Percentiles rank a stretch among this genome's conserved stretches.
phyloP scores from a whole-genome alignment of 2,113 vertebrate genomes.

The Catharus fuscescens region DNA sequence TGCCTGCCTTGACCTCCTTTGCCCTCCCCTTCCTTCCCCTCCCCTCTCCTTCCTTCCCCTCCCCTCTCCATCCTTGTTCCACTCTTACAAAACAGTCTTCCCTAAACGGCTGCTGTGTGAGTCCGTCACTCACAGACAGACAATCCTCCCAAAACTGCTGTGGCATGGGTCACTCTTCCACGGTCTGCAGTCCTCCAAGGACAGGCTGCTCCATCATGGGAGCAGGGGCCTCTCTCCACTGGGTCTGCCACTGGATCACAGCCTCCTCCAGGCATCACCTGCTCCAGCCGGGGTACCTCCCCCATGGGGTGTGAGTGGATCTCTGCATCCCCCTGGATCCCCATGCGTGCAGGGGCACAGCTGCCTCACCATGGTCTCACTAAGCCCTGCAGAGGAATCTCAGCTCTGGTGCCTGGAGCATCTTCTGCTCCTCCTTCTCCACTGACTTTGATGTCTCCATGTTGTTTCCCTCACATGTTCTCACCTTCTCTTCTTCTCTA shows the following conservation, averaged over 20 bases:
- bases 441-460: not conserved
- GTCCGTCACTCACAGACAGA: too few species aligned
- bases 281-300: rapidly evolving
- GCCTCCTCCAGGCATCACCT: not conserved
- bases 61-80: not conserved
- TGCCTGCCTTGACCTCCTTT: too few species aligned
- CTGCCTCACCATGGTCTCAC: not conserved
- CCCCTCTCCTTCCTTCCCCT: too few species aligned
- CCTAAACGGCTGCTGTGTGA: not conserved
- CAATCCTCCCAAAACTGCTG: not conserved
- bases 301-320: not conserved
- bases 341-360: not conserved
- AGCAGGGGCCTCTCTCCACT: too few species aligned
- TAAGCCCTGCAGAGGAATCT: not conserved
- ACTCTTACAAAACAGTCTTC: not conserved
- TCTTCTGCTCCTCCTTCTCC: not conserved
- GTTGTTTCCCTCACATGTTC: too few species aligned
- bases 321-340: not conserved
- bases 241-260: not conserved
- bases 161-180: rapidly evolving
- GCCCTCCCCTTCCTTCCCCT: too few species aligned
- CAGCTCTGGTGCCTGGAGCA: rapidly evolving
- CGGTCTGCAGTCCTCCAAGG: rapidly evolving
- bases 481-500: not conserved
- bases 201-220: not conserved